A percentile compares a stretch with the other conserved stretches of the same genome.
Conservation (phyloP, 2,797 vertebrate species). For the Rhincodon typus region DNA sequence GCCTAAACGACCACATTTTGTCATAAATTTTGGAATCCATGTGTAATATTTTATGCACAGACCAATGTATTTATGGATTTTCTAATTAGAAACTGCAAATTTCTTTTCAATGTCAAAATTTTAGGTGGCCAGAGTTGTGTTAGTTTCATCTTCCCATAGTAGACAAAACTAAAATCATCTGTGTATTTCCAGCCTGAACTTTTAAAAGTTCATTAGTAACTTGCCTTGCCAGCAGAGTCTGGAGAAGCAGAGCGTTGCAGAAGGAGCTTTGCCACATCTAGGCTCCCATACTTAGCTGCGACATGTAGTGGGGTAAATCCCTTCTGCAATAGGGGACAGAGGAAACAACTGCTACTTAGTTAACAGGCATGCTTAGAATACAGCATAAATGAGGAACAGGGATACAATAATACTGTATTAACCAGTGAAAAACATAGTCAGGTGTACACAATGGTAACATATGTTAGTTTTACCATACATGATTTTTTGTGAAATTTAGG, state of each 20-base stretch:
- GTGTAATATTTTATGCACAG: neutral
- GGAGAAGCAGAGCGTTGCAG: constrained; percentile 78
- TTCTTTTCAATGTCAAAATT: neutral
- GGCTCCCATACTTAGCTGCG: constrained; percentile 88
- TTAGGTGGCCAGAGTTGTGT: neutral
- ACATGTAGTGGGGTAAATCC: constrained; percentile 94
- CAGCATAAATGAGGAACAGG: constrained; percentile 8
- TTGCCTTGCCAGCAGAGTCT: constrained; percentile 87
- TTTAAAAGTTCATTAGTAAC: constrained; percentile 1
- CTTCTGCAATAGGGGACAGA: constrained; percentile 65
- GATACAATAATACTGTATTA: constrained; percentile 21
- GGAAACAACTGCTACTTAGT: constrained; percentile 37
- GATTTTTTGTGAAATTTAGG: neutral
- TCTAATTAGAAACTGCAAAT: constrained; percentile 26
- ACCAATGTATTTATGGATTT: neutral
- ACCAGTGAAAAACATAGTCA: neutral
- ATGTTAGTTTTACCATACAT: neutral
- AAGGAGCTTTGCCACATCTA: constrained; percentile 89
- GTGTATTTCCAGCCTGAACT: constrained; percentile 17
- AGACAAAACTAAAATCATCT: neutral
- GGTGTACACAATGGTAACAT: constrained; percentile 25
- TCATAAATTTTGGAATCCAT: neutral
- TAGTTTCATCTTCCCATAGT: constrained; percentile 1
- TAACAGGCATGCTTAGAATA: constrained; percentile 28
- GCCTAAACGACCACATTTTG: neutral